Evolutionary conservation across 2,888 invertebrate genomes (phyloP).

Genomic region (Apeira syringaria): DNA sequence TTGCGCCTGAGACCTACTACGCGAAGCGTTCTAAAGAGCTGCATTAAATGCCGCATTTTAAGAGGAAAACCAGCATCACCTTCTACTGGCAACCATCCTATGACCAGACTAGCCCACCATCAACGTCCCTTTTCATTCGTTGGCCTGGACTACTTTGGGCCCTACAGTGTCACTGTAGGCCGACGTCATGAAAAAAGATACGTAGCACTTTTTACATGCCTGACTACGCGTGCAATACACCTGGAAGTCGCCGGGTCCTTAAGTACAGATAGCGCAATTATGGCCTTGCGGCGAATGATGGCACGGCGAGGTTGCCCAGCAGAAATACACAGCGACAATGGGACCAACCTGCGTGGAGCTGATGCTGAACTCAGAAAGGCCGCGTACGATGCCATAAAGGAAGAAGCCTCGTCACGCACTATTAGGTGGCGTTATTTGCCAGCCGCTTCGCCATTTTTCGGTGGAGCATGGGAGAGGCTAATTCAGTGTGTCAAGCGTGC

Average conservation of each 20-base stretch:
- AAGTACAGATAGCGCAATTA: conserved; percentile 5
- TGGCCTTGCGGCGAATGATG: conserved; percentile 13
- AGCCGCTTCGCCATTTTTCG: conserved; percentile 17
- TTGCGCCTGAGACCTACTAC: neutral
- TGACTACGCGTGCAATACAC: neutral
- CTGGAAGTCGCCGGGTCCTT: neutral
- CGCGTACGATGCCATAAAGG: neutral
- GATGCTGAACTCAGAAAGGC: neutral
- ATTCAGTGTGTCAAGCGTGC: conserved; percentile 17
- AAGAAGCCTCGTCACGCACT: conserved; percentile 1
- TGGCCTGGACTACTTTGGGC: conserved; percentile 28
- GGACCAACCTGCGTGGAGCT: conserved; percentile 16
- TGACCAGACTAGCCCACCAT: conserved; percentile 8
- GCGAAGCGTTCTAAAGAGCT: conserved; percentile 1
- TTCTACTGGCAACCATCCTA: neutral
- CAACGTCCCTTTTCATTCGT: conserved; percentile 18
- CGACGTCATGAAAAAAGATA: conserved; percentile 15
- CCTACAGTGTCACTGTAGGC: conserved; percentile 17
- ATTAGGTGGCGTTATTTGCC: conserved; percentile 16
- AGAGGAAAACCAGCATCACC: conserved; percentile 2
- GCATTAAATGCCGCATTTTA: conserved; percentile 19
- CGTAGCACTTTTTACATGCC: neutral
- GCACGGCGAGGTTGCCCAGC: conserved; percentile 16
- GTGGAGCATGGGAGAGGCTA: conserved; percentile 23
- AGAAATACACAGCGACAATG: conserved; percentile 19